These are phyloP conservation scores for Biston betularia DNA, from an alignment of 2,888 invertebrate genomes.

Conservation along the genomic window DNA sequence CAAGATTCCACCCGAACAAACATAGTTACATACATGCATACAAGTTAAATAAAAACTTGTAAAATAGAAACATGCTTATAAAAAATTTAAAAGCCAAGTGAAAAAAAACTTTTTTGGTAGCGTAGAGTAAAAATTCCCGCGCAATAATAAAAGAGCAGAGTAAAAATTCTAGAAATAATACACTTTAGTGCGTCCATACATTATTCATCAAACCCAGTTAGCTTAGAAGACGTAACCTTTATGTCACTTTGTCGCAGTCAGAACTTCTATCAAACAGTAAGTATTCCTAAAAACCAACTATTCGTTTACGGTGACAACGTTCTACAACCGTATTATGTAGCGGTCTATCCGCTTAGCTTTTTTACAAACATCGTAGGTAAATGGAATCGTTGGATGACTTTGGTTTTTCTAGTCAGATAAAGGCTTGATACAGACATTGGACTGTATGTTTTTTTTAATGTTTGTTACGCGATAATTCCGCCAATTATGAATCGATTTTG, in stretches of 20 bases:
- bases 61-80: too few species aligned
- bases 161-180: constrained; percentile 28
- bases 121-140: neutral
- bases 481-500: too few species aligned
- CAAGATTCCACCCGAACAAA: too few species aligned
- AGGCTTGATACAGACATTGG: neutral
- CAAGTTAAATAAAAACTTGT: too few species aligned
- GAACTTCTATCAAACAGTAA: neutral
- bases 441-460: too few species aligned
- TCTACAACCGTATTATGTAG: neutral
- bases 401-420: neutral
- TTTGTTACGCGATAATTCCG: too few species aligned
- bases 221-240: neutral
- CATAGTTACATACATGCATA: too few species aligned
- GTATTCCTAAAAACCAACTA: neutral
- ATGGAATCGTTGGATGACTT: constrained; percentile 20
- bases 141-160: constrained; percentile 8
- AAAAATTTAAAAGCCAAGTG: too few species aligned
- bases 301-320: constrained; percentile 12
- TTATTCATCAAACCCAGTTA: constrained; percentile 34
- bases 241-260: neutral
- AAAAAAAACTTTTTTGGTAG: too few species aligned
- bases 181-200: constrained; percentile 29
- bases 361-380: constrained; percentile 18
- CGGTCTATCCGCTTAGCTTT: constrained; percentile 37